A percentile compares a stretch with the other conserved stretches of the same genome.
Conservation (phyloP, 2,888 invertebrate genomes). For the Escarpia spicata region DNA sequence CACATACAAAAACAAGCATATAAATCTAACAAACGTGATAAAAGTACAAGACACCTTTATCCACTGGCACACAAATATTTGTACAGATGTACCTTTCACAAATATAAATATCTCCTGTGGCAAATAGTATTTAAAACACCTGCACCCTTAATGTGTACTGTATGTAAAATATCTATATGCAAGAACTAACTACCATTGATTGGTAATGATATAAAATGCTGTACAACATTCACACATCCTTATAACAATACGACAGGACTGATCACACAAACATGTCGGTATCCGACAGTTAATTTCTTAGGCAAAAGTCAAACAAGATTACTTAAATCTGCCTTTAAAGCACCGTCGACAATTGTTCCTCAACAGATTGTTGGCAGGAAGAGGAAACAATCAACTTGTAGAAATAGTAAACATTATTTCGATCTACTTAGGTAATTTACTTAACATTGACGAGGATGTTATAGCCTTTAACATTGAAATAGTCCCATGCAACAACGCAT, state of each 20-base stretch:
- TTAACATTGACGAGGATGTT: no score
- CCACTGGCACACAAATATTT: background rate
- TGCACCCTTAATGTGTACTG: background rate
- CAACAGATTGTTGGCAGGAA: background rate
- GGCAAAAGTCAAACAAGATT: background rate
- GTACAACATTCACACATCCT: background rate
- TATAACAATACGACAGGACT: background rate
- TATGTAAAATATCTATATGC: background rate
- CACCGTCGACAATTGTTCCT: background rate
- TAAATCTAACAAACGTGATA: background rate
- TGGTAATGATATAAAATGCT: background rate
- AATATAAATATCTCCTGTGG: background rate
- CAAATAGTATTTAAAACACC: background rate
- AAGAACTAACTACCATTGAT: background rate
- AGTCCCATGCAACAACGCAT: no score
- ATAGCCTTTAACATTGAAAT: no score
- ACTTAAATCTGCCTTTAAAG: background rate
- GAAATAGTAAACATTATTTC: background rate
- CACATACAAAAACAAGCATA: background rate
- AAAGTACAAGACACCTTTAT: background rate
- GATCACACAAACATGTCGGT: background rate
- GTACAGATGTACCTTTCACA: background rate
- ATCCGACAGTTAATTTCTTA: background rate
- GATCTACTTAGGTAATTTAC: background rate
- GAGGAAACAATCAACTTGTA: background rate